These are phyloP conservation scores for Protula sp. DNA, from an alignment of 2,888 invertebrate genomes.

Conservation along the genomic window DNA sequence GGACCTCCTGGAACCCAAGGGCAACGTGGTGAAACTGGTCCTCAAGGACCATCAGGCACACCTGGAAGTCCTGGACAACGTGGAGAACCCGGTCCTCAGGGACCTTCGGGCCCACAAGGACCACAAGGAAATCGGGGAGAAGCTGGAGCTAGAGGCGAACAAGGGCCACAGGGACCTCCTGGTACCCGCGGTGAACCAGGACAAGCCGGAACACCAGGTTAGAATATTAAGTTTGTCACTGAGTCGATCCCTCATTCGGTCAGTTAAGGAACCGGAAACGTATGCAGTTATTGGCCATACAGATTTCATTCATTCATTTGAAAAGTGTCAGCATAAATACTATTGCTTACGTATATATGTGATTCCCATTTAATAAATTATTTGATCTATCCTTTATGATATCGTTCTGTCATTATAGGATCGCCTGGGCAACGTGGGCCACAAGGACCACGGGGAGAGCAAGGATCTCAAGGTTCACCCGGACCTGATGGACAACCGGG, in stretches of 20 bases:
- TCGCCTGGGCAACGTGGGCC: too few species aligned
- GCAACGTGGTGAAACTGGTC: slow-evolving; percentile 7
- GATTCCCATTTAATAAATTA: too few species aligned
- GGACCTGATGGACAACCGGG: slow-evolving; percentile 12
- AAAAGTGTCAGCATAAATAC: too few species aligned
- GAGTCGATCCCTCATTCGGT: too few species aligned
- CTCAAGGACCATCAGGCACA: not conserved
- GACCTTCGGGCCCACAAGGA: not conserved
- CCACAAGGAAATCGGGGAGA: slow-evolving; percentile 7
- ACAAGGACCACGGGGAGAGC: slow-evolving; percentile 12
- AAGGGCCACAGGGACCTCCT: slow-evolving; percentile 13
- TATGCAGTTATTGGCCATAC: too few species aligned
- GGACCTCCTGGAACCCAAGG: slow-evolving; percentile 1
- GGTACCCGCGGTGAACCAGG: slow-evolving; percentile 15
- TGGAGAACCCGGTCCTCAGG: not conserved
- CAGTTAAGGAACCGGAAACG: too few species aligned
- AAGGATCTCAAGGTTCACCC: not conserved
- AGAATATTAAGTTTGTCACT: too few species aligned
- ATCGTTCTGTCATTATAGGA: too few species aligned
- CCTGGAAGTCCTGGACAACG: slow-evolving; percentile 6
- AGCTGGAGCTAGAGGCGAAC: slow-evolving; percentile 11
- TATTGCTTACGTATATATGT: too few species aligned
- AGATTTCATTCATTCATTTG: too few species aligned
- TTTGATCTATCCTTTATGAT: too few species aligned
- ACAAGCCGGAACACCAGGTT: too few species aligned